These are phyloP conservation scores for Otis tarda DNA, from an alignment of 2,113 vertebrate species.

Conservation along the genomic window DNA sequence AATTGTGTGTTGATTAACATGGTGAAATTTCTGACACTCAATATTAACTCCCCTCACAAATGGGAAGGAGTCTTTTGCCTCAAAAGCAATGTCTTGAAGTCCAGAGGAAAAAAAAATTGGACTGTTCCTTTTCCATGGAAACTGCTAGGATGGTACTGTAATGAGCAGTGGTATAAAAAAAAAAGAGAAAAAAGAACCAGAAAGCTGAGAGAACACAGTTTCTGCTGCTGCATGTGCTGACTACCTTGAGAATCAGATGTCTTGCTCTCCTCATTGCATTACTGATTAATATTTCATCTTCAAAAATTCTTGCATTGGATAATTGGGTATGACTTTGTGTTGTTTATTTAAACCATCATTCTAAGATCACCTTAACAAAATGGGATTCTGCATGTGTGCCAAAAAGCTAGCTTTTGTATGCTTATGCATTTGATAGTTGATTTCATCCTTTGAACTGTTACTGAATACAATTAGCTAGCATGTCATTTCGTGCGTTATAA, in stretches of 20 bases:
- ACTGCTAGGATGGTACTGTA: not conserved
- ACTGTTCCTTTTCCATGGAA: not conserved
- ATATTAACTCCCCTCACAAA: not conserved
- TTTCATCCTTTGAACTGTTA: not conserved
- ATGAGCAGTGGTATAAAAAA: not conserved
- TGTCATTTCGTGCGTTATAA: not conserved
- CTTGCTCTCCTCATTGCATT: not conserved
- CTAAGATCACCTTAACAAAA: not conserved
- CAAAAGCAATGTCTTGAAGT: not conserved
- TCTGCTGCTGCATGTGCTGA: not conserved
- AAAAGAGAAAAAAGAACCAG: not conserved
- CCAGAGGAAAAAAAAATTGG: not conserved
- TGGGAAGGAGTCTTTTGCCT: not conserved
- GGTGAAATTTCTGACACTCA: not conserved
- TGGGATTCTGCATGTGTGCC: not conserved
- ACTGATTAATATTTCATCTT: not conserved
- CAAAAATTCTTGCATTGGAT: not conserved
- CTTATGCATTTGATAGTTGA: not conserved
- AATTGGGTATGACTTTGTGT: not conserved
- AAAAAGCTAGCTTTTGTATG: not conserved
- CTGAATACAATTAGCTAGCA: not conserved
- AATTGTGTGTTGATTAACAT: not conserved
- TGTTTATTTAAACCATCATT: not conserved
- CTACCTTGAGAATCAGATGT: not conserved
- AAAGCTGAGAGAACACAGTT: not conserved